phyloP scores from a whole-genome alignment of 1,140 invertebrate species.

The Calliopsis andreniformis region DNA sequence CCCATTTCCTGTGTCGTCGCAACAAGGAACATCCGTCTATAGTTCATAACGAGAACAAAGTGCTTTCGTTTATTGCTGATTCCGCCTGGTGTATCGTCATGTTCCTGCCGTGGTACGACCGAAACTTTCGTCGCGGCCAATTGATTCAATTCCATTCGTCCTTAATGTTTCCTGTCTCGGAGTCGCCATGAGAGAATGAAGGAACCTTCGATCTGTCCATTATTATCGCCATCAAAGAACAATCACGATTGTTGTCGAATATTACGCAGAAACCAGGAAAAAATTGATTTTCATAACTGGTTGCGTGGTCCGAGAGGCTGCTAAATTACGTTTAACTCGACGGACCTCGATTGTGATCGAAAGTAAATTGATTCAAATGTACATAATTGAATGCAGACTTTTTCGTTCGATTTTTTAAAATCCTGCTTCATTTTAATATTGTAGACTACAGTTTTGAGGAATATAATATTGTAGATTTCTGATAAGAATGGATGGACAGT shows the following conservation, averaged over 20 bases:
- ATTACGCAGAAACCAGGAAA: neutral
- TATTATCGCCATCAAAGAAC: neutral
- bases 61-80: constrained; percentile 31
- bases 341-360: neutral
- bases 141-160: constrained; percentile 50
- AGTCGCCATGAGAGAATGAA: neutral
- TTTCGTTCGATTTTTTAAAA: too few relatives aligned
- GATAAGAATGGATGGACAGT: too few relatives aligned
- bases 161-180: constrained; percentile 5
- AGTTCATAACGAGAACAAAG: constrained; percentile 48
- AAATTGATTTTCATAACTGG: constrained; percentile 13
- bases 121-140: constrained; percentile 53
- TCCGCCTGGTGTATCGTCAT: constrained; percentile 37
- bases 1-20: constrained; percentile 68
- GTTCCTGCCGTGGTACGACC: constrained; percentile 55
- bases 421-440: too few relatives aligned
- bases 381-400: too few relatives aligned
- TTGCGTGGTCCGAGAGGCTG: neutral
- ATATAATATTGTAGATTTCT: too few relatives aligned
- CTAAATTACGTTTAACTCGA: too few relatives aligned
- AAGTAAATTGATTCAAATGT: neutral
- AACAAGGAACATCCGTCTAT: constrained; percentile 72
- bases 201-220: neutral
- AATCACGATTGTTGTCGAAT: neutral
- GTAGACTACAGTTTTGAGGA: too few relatives aligned